Percentiles rank a stretch among this genome's conserved stretches.
Conservation (phyloP, 2,888 invertebrate species). For the Amiota minor region DNA sequence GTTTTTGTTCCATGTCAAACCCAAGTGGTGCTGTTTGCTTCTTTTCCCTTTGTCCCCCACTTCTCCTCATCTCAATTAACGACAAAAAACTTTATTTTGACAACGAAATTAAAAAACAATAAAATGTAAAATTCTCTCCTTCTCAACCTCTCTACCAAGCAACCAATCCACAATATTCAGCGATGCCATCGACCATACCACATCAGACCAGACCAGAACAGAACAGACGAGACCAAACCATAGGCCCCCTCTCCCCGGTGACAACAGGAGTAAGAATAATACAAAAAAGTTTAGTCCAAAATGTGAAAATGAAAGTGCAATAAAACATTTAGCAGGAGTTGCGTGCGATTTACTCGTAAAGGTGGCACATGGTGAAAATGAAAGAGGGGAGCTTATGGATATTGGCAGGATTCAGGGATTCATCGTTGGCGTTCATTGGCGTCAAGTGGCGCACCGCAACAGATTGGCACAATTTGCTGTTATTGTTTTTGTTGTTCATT, state of each 20-base stretch:
- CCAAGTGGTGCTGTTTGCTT: too few species aligned
- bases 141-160: too few species aligned
- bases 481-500: not conserved
- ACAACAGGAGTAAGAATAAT: too few species aligned
- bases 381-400: not conserved
- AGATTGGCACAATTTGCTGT: constrained; percentile 52
- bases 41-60: too few species aligned
- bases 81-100: constrained; percentile 46
- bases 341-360: not conserved
- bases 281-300: constrained; percentile 11
- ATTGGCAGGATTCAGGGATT: not conserved
- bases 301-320: constrained; percentile 28
- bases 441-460: constrained; percentile 60
- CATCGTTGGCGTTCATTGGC: constrained; percentile 32
- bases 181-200: too few species aligned
- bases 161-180: too few species aligned
- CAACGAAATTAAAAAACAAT: constrained; percentile 53
- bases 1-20: too few species aligned
- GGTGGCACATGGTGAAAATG: not conserved
- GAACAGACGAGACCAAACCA: too few species aligned
- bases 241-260: not conserved
- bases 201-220: not conserved
- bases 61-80: constrained; percentile 13
- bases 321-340: not conserved
- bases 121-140: constrained; percentile 41